A percentile compares a stretch with the other conserved stretches of the same genome.
Conservation (phyloP, 2,888 invertebrate species). For the Ormyrus nitidulus region DNA sequence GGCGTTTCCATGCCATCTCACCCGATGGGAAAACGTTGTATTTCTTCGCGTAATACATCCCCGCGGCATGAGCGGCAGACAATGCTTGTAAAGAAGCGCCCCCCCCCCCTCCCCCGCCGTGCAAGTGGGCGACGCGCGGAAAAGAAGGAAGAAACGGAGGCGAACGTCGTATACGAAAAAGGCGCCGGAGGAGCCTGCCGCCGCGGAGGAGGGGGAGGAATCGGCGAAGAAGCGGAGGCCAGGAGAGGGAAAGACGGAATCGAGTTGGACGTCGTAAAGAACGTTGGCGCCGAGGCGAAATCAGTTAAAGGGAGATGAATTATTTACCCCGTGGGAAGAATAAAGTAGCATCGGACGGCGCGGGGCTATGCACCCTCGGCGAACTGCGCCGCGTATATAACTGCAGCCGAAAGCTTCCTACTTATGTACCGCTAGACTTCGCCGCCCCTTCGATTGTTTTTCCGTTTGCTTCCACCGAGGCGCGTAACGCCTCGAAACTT, state of each 20-base stretch:
- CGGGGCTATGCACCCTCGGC: slow-evolving; percentile 1
- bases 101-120: too few species aligned
- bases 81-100: slow-evolving; percentile 26
- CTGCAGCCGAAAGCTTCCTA: slow-evolving; percentile 28
- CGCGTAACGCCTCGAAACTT: slow-evolving; percentile 6
- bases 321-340: slow-evolving; percentile 66
- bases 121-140: neutral
- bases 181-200: neutral
- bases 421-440: neutral
- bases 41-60: slow-evolving; percentile 52
- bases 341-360: slow-evolving; percentile 57
- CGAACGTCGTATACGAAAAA: neutral
- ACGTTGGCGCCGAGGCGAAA: slow-evolving; percentile 69
- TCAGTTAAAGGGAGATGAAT: slow-evolving; percentile 67
- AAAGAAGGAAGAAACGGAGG: neutral
- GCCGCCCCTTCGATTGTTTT: slow-evolving; percentile 15
- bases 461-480: slow-evolving; percentile 4
- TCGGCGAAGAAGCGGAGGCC: neutral
- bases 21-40: slow-evolving; percentile 55
- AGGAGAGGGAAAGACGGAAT: slow-evolving; percentile 32
- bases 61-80: slow-evolving; percentile 45
- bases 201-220: slow-evolving; percentile 5
- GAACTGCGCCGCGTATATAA: neutral
- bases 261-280: slow-evolving; percentile 69
- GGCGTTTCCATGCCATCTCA: slow-evolving; percentile 40